phyloP scores from a whole-genome alignment of 2,888 invertebrate genomes.

The Kuschelorhynchus macadamiae region DNA sequence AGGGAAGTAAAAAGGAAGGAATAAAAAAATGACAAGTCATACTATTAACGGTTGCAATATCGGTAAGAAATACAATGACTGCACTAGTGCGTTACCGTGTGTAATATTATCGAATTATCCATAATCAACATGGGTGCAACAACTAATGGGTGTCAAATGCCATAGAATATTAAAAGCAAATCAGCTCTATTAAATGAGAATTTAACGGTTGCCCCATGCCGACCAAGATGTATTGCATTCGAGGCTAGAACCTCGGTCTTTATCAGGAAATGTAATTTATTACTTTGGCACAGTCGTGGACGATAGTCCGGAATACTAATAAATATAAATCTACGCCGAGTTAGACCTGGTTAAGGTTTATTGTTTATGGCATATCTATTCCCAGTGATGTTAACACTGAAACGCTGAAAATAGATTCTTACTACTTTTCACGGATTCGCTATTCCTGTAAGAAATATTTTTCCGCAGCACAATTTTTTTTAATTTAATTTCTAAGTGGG shows the following conservation, averaged over 20 bases:
- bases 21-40: no score
- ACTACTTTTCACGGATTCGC: no score
- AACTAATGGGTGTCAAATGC: constrained; percentile 26
- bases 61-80: no score
- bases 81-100: no score
- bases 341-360: constrained; percentile 10
- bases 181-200: constrained; percentile 31
- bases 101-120: constrained; percentile 12
- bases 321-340: constrained; percentile 12
- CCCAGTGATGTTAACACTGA: not conserved
- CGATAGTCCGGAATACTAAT: constrained; percentile 14
- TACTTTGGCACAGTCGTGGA: constrained; percentile 14
- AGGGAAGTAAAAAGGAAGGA: no score
- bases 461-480: no score
- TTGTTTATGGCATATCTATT: constrained; percentile 1
- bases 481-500: no score
- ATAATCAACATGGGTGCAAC: constrained; percentile 18
- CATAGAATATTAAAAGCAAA: constrained; percentile 31
- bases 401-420: no score
- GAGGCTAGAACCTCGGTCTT: constrained; percentile 16
- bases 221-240: constrained; percentile 22
- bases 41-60: no score
- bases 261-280: constrained; percentile 33
- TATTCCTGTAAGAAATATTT: no score
- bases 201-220: constrained; percentile 30